phyloP scores from a whole-genome alignment of 2,888 invertebrate genomes.

The Drosophila paramelanica region DNA sequence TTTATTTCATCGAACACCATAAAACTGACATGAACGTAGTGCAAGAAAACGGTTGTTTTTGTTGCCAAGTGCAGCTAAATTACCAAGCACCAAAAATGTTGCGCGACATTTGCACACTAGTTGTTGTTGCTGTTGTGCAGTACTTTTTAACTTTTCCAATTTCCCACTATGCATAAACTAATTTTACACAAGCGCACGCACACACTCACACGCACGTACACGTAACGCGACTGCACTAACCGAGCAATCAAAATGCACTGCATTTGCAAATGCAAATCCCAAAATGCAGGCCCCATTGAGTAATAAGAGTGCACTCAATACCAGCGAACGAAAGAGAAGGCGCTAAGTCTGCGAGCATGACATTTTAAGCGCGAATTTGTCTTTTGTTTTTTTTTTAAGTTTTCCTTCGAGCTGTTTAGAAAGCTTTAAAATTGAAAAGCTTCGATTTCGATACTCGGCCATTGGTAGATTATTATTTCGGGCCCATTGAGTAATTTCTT shows the following conservation, averaged over 20 bases:
- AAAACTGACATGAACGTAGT: conserved; percentile 23
- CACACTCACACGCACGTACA: conserved; percentile 4
- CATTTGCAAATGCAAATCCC: conserved; percentile 40
- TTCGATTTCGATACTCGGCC: neutral
- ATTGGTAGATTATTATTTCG: conserved; percentile 1
- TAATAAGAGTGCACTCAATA: neutral
- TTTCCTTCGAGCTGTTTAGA: neutral
- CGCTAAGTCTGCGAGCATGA: neutral
- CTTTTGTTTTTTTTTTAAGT: neutral
- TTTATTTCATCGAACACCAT: conserved; percentile 21
- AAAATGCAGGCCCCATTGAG: conserved; percentile 30
- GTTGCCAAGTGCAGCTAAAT: conserved; percentile 44
- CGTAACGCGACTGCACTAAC: conserved; percentile 32
- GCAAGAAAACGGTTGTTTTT: conserved; percentile 19
- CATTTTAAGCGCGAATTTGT: neutral
- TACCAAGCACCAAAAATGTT: conserved; percentile 28
- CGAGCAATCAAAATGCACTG: conserved; percentile 55
- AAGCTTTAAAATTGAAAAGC: conserved; percentile 14
- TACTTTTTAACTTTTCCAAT: conserved; percentile 20
- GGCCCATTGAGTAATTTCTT: no score
- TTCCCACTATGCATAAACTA: conserved; percentile 7
- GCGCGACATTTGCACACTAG: conserved; percentile 17
- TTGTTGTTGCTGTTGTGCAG: conserved; percentile 10
- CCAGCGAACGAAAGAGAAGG: conserved; percentile 8
- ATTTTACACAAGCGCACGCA: conserved; percentile 13